phyloP scores from a whole-genome alignment of 92 coral and sea anemone genomes.

The Diadumene lineata region DNA sequence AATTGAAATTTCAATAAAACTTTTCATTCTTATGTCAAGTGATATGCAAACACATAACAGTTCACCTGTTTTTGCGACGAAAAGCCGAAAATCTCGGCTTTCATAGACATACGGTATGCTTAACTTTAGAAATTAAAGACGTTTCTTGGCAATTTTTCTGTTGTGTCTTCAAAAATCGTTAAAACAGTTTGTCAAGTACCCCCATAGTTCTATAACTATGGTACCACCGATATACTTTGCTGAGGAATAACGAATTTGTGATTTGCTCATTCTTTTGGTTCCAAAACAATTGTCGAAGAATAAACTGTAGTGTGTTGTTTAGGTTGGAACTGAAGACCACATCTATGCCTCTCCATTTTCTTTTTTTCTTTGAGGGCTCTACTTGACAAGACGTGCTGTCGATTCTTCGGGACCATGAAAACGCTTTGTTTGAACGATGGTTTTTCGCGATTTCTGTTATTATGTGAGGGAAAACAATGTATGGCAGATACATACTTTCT shows the following conservation, averaged over 20 bases:
- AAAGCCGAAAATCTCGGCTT: neutral
- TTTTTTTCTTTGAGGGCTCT: slow-evolving; percentile 46
- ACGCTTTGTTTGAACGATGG: slow-evolving; percentile 55
- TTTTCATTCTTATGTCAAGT: slow-evolving; percentile 3
- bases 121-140: no score
- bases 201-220: no score
- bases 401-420: slow-evolving; percentile 63
- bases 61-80: neutral
- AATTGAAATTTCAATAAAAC: neutral
- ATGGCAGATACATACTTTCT: slow-evolving; percentile 65
- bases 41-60: neutral
- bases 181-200: no score
- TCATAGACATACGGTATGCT: no score
- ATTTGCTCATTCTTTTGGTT: slow-evolving; percentile 9
- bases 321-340: slow-evolving; percentile 56
- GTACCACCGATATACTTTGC: no score
- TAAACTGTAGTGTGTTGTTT: slow-evolving; percentile 41
- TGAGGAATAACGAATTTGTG: no score
- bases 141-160: no score
- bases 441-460: slow-evolving; percentile 44
- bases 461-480: slow-evolving; percentile 59
- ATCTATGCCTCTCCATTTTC: slow-evolving; percentile 39
- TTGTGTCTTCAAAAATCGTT: no score
- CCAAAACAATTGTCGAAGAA: slow-evolving; percentile 50
- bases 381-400: slow-evolving; percentile 43